Evolutionary conservation across 2,888 invertebrate species (phyloP), one percentile per base, ranked within the genome.

Genomic region (Meandrusa payeni): DNA sequence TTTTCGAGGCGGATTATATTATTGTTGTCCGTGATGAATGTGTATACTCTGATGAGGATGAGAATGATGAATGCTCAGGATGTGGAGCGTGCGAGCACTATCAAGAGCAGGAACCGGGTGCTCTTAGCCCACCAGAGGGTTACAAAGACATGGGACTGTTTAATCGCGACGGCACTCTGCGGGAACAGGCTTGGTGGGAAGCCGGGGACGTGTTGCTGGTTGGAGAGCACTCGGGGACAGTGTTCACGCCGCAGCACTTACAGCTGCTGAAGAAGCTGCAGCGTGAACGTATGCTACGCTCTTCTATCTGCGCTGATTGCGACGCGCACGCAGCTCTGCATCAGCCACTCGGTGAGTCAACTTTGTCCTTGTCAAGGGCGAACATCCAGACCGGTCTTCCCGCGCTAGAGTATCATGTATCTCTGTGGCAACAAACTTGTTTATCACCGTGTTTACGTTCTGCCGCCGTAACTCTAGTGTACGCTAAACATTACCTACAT

Each of bases 1-100:
- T 95, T 81, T 96, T 96, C 75, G 96, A 96, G 61, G 96, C 96
- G 37, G 96, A 96, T 81, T 96, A 96, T 68, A 96, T 96, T 64
- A 96, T 96, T 61, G 89, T 96, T 50, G 95, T 96, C 51, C 92
- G 96, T 47, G 96, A 96, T 70, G 96, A 96, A 72, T 95, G 95
- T 67, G 83, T 79, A 5, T 94, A 93, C 66, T 95, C 94, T 45
- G 95, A 95, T 63, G 95, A 95, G 66, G 95, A 94, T 61, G 94
- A 94, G 60, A 90, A 91, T 61, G 93, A 93, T 50, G 91, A 92
- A 43, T 93, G 93, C 69, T 90, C 91, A 10, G 90, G 90, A 61
- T 85, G 85, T 49, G 85, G 81, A 12, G 70, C 83, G 24, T 85
- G 85, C 70, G 87, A 88, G 53, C 71, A 75, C 12, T 93, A 91